phyloP scores from a whole-genome alignment of 2,888 invertebrate genomes.

The Microchrysa polita region DNA sequence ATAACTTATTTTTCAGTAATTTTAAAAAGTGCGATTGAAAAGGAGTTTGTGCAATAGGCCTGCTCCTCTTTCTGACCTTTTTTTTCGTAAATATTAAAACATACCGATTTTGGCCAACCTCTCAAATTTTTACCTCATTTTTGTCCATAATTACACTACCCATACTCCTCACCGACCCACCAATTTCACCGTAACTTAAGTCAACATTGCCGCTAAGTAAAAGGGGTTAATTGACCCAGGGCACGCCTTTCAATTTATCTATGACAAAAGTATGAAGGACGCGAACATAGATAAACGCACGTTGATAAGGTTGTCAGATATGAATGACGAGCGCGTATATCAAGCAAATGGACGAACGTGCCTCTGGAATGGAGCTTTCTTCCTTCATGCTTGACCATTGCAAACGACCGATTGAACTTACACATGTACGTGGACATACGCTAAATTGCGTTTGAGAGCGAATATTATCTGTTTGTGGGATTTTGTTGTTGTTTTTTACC shows the following conservation, averaged over 20 bases:
- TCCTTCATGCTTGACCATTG: background rate
- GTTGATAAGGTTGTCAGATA: constrained; percentile 44
- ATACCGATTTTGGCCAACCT: no score
- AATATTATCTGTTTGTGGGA: constrained; percentile 19
- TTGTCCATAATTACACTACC: no score
- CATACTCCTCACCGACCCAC: no score
- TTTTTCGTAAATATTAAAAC: no score
- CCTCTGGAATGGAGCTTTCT: background rate
- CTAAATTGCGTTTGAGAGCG: constrained; percentile 19
- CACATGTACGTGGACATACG: constrained; percentile 21
- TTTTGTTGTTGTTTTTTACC: background rate
- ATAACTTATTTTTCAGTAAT: no score
- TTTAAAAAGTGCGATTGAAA: no score
- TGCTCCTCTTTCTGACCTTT: no score
- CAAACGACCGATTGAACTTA: constrained; percentile 18
- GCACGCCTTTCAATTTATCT: constrained; percentile 49
- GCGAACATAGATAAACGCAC: constrained; percentile 43
- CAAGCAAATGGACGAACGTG: constrained; percentile 13
- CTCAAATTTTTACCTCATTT: no score
- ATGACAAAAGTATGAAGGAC: constrained; percentile 44
- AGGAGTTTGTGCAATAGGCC: no score
- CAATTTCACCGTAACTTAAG: background rate
- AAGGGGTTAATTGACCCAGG: constrained; percentile 49
- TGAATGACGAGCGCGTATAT: constrained; percentile 35
- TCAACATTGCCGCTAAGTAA: constrained; percentile 17